Evolutionary conservation across 1,140 invertebrate species (phyloP).

Genomic region (Drosophila persimilis): DNA sequence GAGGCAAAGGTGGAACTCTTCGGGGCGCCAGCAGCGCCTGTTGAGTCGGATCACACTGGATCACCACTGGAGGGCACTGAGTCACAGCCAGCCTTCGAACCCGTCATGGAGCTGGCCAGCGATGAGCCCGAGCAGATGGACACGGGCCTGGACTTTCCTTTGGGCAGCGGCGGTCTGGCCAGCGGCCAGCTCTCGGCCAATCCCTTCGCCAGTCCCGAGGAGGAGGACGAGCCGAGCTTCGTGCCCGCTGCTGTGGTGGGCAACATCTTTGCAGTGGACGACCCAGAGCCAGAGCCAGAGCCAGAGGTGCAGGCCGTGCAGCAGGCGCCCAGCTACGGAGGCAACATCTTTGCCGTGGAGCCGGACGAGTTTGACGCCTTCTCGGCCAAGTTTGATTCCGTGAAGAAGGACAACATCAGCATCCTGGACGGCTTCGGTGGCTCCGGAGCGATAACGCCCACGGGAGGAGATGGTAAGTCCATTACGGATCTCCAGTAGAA

Average conservation of each 20-base stretch:
- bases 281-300: constrained; percentile 58
- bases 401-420: constrained; percentile 84
- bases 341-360: constrained; percentile 79
- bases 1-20: constrained; percentile 5
- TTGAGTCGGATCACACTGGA: constrained; percentile 59
- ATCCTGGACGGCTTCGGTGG: constrained; percentile 84
- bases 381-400: constrained; percentile 92
- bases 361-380: constrained; percentile 92
- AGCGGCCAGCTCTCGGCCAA: constrained; percentile 81
- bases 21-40: not conserved
- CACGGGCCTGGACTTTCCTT: constrained; percentile 74
- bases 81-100: constrained; percentile 10
- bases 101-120: not conserved
- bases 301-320: constrained; percentile 21
- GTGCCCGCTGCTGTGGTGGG: constrained; percentile 53
- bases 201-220: constrained; percentile 84
- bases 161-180: constrained; percentile 41
- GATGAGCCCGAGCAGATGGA: constrained; percentile 76
- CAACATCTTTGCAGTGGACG: constrained; percentile 80
- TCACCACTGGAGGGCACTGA: constrained; percentile 54
- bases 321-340: constrained; percentile 43
- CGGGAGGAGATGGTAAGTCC: constrained; percentile 71
- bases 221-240: constrained; percentile 69
- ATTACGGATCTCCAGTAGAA: no score
- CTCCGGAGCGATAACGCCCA: constrained; percentile 77